Percentiles rank a stretch among this genome's conserved stretches.
phyloP scores from a whole-genome alignment of 2,113 vertebrate species.

The Amblyopsis rosae region DNA sequence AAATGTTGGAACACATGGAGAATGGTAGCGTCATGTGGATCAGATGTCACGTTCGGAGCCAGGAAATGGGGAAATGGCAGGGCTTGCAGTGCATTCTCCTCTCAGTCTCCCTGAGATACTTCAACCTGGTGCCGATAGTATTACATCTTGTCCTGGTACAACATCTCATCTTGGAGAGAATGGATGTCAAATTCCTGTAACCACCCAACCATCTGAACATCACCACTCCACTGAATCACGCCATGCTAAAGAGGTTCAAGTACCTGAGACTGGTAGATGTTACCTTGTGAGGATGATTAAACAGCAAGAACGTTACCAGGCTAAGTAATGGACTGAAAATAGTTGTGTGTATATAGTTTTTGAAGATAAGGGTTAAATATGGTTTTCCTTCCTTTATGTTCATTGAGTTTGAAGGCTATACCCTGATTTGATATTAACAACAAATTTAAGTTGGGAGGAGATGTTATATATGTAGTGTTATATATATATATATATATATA shows the following conservation, averaged over 20 bases:
- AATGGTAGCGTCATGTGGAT: background rate
- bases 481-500: too few species aligned
- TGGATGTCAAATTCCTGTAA: background rate
- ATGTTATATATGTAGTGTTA: too few species aligned
- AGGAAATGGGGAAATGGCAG: background rate
- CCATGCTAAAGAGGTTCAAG: too few species aligned
- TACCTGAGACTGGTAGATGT: background rate
- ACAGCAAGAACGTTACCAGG: background rate
- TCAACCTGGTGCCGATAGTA: background rate
- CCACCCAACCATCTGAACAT: background rate
- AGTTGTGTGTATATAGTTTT: too few species aligned
- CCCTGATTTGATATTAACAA: too few species aligned
- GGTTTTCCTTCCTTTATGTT: too few species aligned
- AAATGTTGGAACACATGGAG: background rate
- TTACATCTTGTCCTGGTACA: background rate
- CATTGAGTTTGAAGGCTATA: too few species aligned
- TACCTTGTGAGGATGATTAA: background rate
- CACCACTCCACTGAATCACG: background rate
- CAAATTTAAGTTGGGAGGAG: too few species aligned
- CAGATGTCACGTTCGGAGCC: background rate
- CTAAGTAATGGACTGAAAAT: too few species aligned
- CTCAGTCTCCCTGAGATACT: too few species aligned
- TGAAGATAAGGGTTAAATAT: too few species aligned
- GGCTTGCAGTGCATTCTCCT: background rate
- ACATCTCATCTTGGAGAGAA: background rate